phyloP scores from a whole-genome alignment of 35 echinoderm and acorn worm genomes.

The Amphiura filiformis region DNA sequence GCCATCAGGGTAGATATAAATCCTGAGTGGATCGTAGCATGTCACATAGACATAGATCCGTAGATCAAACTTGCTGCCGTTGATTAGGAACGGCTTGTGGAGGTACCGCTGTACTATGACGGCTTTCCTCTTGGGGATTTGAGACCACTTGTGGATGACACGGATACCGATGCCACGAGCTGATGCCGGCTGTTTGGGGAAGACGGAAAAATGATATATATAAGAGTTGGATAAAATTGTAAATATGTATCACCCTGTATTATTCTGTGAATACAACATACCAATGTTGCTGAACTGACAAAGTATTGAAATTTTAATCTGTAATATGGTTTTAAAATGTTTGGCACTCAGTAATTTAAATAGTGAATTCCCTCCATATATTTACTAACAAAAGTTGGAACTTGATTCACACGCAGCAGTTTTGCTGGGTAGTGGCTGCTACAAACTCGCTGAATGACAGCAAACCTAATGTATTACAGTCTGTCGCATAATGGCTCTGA shows the following conservation, averaged over 20 bases:
- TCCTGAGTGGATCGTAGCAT: constrained; percentile 77
- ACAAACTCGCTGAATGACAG: too few species aligned
- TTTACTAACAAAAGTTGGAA: too few species aligned
- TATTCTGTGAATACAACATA: neutral
- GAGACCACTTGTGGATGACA: constrained; percentile 97
- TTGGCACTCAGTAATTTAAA: too few species aligned
- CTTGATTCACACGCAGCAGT: too few species aligned
- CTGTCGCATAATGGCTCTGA: too few species aligned
- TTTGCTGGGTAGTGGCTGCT: too few species aligned
- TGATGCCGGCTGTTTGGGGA: constrained; percentile 78
- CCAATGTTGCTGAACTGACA: neutral
- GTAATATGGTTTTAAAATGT: too few species aligned
- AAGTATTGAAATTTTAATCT: neutral
- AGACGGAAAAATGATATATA: neutral
- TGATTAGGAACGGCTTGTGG: constrained; percentile 92
- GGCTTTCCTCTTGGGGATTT: constrained; percentile 82
- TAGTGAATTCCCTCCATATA: too few species aligned
- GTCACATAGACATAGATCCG: constrained; percentile 95
- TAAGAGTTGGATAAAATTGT: neutral
- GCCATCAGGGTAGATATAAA: constrained; percentile 86
- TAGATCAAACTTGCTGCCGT: constrained; percentile 98
- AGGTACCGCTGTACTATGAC: constrained; percentile 95
- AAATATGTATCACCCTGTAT: neutral
- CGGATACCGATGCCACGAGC: constrained; percentile 91
- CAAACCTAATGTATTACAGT: too few species aligned